A percentile compares a stretch with the other conserved stretches of the same genome.
These are phyloP conservation scores for Argentina silus DNA, from an alignment of 2,797 vertebrate species.

Conservation along the genomic window DNA sequence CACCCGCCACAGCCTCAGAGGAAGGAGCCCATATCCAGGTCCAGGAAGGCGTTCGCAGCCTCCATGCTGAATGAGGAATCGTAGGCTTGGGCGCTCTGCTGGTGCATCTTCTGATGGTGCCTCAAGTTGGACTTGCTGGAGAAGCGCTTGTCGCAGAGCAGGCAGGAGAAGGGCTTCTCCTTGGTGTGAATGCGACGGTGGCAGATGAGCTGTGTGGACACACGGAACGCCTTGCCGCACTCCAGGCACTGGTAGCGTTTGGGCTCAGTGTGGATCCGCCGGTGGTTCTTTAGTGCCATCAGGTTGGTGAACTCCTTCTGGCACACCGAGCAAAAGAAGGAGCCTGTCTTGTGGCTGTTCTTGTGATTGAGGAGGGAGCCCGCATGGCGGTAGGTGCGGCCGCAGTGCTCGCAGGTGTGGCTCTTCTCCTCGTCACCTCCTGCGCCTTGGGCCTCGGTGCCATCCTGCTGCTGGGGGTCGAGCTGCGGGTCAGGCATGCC, in stretches of 20 bases:
- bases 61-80: constrained; percentile 74
- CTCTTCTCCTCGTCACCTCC: constrained; percentile 71
- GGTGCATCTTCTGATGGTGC: constrained; percentile 83
- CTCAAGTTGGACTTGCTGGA: constrained; percentile 85
- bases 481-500: constrained; percentile 45
- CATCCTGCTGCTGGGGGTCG: constrained; percentile 40
- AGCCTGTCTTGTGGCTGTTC: constrained; percentile 90
- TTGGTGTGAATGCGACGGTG: constrained; percentile 89
- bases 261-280: constrained; percentile 87
- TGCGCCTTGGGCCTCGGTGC: constrained; percentile 19
- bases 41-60: constrained; percentile 70
- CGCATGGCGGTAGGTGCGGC: constrained; percentile 88
- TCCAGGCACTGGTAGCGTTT: constrained; percentile 88
- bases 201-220: constrained; percentile 88
- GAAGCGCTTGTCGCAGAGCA: constrained; percentile 79
- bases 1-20: constrained; percentile 57
- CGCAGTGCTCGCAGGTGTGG: constrained; percentile 88
- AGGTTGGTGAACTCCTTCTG: constrained; percentile 85
- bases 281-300: constrained; percentile 90
- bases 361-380: constrained; percentile 94
- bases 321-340: constrained; percentile 84
- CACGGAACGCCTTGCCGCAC: constrained; percentile 84
- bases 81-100: constrained; percentile 67
- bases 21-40: constrained; percentile 78
- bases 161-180: constrained; percentile 82